Evolutionary conservation across 2,797 vertebrate species (phyloP), one percentile per base, ranked within the genome.

Genomic region (Lepus townsendii): DNA sequence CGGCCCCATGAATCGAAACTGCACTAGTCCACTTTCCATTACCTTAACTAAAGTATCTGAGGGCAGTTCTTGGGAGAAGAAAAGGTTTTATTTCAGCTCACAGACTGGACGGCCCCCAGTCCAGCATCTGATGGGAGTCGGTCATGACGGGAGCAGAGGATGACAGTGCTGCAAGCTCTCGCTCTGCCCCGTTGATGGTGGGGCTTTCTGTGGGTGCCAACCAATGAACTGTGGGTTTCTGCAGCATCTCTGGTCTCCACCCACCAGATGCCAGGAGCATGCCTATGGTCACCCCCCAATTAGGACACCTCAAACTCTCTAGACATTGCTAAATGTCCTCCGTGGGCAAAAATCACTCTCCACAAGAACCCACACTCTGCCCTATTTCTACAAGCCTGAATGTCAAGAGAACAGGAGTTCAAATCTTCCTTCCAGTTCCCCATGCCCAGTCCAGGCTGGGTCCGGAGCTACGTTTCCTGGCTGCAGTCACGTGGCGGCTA

Each of bases 341-440:
- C 12, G 26, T 69, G 11, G 14, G 17, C 54, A 69, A 12, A 57
- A 38, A 35, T 4, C 60, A 30, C 26, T 10, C 26, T 14, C 66
- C 42, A 1, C 0, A 62, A 47, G 91, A 54, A 16, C n/a, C 2
- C 0, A 50, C 4, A 12, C 4, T n/a, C 27, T 26, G 0, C 22
- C 2, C 0, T 16, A 7, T 6, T 26, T 27, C 9, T 6, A 7
- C 3, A 32, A 32, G 4, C 1, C 0, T 26, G 2, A 20, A 4
- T 30, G 19, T 27, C 65, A 16, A 22, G 30, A 2, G 3, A 4
- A 30, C 17, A 8, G 12, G 8, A 27, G 24, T 71, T 63, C 32
- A 30, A 2, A 5, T 22, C 69, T 24, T 52, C 72, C 92, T 89
- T 13, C 63, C 52, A 4, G 35, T 24, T 22, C 20, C 26, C 30